Base-by-base conservation (phyloP, 2,888 invertebrate species). In the Lottia scabra region DNA sequence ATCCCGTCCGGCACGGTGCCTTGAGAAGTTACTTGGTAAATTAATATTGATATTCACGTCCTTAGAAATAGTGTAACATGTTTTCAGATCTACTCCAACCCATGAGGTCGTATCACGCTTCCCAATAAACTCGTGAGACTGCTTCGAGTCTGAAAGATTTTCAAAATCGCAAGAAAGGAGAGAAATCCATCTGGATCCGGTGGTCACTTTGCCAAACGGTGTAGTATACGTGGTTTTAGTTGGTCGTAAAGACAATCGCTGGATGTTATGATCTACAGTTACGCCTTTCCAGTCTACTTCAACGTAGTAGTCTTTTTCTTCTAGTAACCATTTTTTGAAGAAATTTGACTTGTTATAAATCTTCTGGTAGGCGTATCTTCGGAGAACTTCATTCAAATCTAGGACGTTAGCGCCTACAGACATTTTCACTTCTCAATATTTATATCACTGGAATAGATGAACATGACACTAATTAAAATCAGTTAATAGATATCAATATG, bases 71-170 rank as follows among this genome's bases (percentile, higher is more conserved):
- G 78, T 78, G 73, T 75, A 78, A 43, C 72, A 72, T 70, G 76
- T 72, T 13, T 71, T 63, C 26, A 78, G 70, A 44, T 76, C 78
- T 30, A 75, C 76, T n/a, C 74, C 75, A 15, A 78, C 74, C 78
- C 78, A 78, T 0, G 78, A 75, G 0, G 78, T 78, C 13, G 78
- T 78, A 63, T 78, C 74, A 16, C 78, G 74, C 26, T 68, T 73
- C 56, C 77, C 77, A 12, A 75, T 67, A 56, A 79, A 79, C 10
- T 70, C 67, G 72, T 79, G 78, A 2, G 65, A 64, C 74, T 79
- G 78, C 46, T 79, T 79, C 12, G 69, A 68, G n/a, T 77, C 75
- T 1, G 78, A 71, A 48, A 72, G 75, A 72, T 76, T 76, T 26
- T 75, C 76, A 30, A 76, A 76, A 72, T 78, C 74, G 65, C 77